Evolutionary conservation across 2,113 vertebrate species (phyloP).

Genomic region (Dolichallabes microphthalmus): DNA sequence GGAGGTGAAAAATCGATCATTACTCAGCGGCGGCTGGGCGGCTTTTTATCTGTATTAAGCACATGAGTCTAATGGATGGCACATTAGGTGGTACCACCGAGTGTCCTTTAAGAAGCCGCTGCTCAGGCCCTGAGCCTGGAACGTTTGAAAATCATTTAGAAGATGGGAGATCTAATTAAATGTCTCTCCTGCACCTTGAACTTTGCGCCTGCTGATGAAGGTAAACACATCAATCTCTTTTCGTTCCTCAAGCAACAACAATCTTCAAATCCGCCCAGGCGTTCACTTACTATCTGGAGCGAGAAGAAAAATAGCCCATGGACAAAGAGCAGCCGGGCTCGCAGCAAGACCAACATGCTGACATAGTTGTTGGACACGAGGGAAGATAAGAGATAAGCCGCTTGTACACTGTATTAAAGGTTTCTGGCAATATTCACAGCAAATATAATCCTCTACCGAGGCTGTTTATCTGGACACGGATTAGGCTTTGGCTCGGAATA

Average conservation of each 20-base stretch:
- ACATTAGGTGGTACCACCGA: slow-evolving; percentile 42
- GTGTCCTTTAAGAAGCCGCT: slow-evolving; percentile 52
- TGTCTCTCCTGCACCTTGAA: slow-evolving; percentile 51
- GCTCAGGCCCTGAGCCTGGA: slow-evolving; percentile 40
- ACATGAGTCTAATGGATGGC: slow-evolving; percentile 51
- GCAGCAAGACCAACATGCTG: slow-evolving; percentile 36
- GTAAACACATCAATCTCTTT: slow-evolving; percentile 58
- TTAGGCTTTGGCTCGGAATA: background rate
- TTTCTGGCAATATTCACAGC: background rate
- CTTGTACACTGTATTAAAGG: background rate
- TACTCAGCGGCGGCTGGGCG: slow-evolving; percentile 43
- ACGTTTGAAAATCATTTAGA: slow-evolving; percentile 50
- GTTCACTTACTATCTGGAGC: slow-evolving; percentile 44
- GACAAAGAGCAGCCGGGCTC: slow-evolving; percentile 39
- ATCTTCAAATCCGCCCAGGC: slow-evolving; percentile 49
- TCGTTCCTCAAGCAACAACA: slow-evolving; percentile 49
- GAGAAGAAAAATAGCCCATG: slow-evolving; percentile 36
- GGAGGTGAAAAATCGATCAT: slow-evolving; percentile 48
- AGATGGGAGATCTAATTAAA: slow-evolving; percentile 52
- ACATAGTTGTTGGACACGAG: slow-evolving; percentile 36
- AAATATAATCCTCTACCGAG: background rate
- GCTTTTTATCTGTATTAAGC: slow-evolving; percentile 54
- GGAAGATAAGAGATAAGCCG: slow-evolving; percentile 26
- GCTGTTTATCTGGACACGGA: background rate
- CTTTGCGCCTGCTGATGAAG: slow-evolving; percentile 49